Conservation (phyloP, 2,888 invertebrate genomes). For the Pseudeuparius sepicola region DNA sequence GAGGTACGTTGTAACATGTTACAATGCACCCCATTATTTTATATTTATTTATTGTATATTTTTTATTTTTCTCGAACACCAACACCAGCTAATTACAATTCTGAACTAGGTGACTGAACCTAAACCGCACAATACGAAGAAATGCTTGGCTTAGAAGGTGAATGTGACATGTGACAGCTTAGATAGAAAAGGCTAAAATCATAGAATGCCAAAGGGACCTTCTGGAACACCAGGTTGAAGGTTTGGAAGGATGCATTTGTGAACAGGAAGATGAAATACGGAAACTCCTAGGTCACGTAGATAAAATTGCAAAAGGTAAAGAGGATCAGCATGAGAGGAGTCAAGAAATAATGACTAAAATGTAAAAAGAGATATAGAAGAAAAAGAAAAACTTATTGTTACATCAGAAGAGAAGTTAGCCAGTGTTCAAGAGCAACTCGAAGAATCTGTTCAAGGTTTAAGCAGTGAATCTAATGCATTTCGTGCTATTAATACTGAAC, state of each 20-base stretch:
- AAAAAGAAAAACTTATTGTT: conserved; percentile 31
- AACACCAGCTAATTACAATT: too few species aligned
- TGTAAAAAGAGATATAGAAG: conserved; percentile 33
- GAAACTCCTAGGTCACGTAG: conserved; percentile 44
- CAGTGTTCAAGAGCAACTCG: conserved; percentile 31
- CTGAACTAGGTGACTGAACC: too few species aligned
- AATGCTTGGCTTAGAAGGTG: conserved; percentile 29
- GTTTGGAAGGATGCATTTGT: conserved; percentile 45
- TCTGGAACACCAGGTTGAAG: conserved; percentile 43
- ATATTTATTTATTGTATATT: too few species aligned
- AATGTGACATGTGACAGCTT: conserved; percentile 29
- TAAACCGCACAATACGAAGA: conserved; percentile 34
- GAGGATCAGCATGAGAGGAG: conserved; percentile 35
- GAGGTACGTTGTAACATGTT: too few species aligned
- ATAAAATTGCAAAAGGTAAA: conserved; percentile 37
- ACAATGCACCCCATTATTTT: too few species aligned
- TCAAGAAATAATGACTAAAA: conserved; percentile 30
- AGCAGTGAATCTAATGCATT: conserved; percentile 29
- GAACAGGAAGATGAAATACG: conserved; percentile 51
- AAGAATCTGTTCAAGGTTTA: conserved; percentile 31
- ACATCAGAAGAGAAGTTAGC: conserved; percentile 34
- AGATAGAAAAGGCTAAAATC: conserved; percentile 30
- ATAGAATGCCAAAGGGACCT: conserved; percentile 43
- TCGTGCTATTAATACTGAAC: conserved; percentile 25
- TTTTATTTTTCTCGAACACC: too few species aligned